Evolutionary conservation across 1,140 invertebrate genomes (phyloP), one percentile per base, ranked within the genome.

Genomic region (Calephelis virginiensis): DNA sequence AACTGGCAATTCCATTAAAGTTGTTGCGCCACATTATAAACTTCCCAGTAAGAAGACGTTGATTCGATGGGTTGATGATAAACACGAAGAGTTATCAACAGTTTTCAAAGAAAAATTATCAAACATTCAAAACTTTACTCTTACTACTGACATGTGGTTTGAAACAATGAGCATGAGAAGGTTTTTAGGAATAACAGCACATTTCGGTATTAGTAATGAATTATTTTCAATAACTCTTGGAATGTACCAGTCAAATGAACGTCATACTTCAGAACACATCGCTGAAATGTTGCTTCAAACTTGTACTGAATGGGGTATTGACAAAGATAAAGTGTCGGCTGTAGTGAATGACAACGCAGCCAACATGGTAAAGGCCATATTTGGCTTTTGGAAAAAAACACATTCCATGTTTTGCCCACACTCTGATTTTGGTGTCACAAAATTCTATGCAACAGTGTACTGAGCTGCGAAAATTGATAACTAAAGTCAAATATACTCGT

Each of bases 1-100:
- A n/a, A n/a, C n/a, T n/a, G n/a, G 67, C 13, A 73, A 79, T 70
- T 64, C 89, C 8, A 71, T 90, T 62, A 89, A 82, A 73, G 70
- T 71, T 56, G 56, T 71, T 61, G 78, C 73, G 38, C 87, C 83
- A 46, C 71, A 78, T 45, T 90, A 85, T 73, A 83, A 88, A 66
- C 61, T 83, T 61, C 83, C 87, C 12, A 76, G 61, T 64, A 76
- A 75, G 59, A 78, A 73, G 59, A 78, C 77, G 7, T 12, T 78
- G 28, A 75, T 13, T 11, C 71, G 71, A 46, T 75, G 67, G 69
- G 8, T 77, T 45, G 80, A 85, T 68, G 66, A 81, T 12, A 89
- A 88, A 75, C 90, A 86, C 72, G 79, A 77, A 61, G 69, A 68
- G 40, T 46, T 78, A 64, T 72, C 69, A 69, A 47, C 64, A 46